Conservation (phyloP, 1,140 invertebrate genomes). For the Calosoma granatense region DNA sequence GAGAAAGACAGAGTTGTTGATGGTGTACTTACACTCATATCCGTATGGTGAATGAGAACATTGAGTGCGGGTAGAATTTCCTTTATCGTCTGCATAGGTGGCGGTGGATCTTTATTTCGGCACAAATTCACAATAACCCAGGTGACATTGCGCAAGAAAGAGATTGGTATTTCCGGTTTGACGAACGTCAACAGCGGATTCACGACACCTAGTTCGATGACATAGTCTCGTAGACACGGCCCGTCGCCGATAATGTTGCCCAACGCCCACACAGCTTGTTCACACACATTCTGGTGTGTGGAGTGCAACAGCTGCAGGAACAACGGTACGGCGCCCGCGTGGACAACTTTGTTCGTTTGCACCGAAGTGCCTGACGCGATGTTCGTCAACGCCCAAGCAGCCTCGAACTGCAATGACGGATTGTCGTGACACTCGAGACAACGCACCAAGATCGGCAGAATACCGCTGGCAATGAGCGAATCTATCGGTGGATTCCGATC, state of each 20-base stretch:
- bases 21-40: conserved; percentile 88
- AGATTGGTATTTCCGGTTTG: conserved; percentile 84
- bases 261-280: conserved; percentile 98
- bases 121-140: conserved; percentile 98
- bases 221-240: conserved; percentile 79
- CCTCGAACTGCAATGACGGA: conserved; percentile 93
- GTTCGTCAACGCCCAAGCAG: conserved; percentile 98
- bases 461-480: conserved; percentile 83
- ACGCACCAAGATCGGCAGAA: conserved; percentile 86
- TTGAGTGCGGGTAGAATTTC: conserved; percentile 92
- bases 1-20: no score
- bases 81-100: conserved; percentile 73
- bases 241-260: conserved; percentile 94
- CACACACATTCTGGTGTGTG: conserved; percentile 93
- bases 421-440: conserved; percentile 83
- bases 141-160: conserved; percentile 92
- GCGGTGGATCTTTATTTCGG: conserved; percentile 91
- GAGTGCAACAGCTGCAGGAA: conserved; percentile 88
- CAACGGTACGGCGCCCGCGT: conserved; percentile 87
- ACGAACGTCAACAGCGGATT: conserved; percentile 83
- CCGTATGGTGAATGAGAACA: conserved; percentile 88
- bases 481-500: conserved; percentile 99
- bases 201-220: conserved; percentile 84
- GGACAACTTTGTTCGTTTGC: conserved; percentile 93
- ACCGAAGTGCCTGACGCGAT: conserved; percentile 94